Conservation (phyloP, 2,113 vertebrate genomes). For the Perca schrenkii region DNA sequence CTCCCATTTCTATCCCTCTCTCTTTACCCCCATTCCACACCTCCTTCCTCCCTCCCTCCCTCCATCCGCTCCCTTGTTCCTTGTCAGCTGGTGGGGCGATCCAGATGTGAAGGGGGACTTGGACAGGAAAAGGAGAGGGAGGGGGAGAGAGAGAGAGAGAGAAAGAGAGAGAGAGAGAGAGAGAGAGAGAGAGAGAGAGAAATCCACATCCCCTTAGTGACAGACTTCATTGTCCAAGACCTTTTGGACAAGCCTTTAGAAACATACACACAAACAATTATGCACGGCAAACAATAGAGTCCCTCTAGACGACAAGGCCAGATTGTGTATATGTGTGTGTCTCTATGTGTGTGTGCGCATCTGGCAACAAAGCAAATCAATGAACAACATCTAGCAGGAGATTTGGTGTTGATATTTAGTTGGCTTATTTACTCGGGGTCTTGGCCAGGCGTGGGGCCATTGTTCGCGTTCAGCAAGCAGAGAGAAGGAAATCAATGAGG, state of each 20-base stretch:
- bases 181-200: slow-evolving; percentile 50
- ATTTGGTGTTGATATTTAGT: slow-evolving; percentile 67
- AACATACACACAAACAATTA: slow-evolving; percentile 71
- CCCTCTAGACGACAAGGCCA: slow-evolving; percentile 63
- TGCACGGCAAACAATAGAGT: slow-evolving; percentile 71
- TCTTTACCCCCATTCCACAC: slow-evolving; percentile 18
- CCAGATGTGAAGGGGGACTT: slow-evolving; percentile 77
- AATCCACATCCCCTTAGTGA: slow-evolving; percentile 64
- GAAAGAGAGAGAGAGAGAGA: slow-evolving; percentile 46
- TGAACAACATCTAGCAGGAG: slow-evolving; percentile 65
- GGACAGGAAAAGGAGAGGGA: slow-evolving; percentile 62
- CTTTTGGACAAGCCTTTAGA: slow-evolving; percentile 59
- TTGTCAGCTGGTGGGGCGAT: slow-evolving; percentile 78
- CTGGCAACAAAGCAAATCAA: slow-evolving; percentile 67
- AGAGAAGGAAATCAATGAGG: slow-evolving; percentile 63
- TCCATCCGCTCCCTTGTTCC: slow-evolving; percentile 77
- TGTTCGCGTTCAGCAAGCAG: slow-evolving; percentile 62
- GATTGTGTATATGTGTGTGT: slow-evolving; percentile 26
- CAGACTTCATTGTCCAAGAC: slow-evolving; percentile 73
- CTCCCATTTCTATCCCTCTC: slow-evolving; percentile 52
- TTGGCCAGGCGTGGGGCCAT: slow-evolving; percentile 48
- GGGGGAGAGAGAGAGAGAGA: slow-evolving; percentile 23
- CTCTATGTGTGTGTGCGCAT: slow-evolving; percentile 31
- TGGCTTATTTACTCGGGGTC: slow-evolving; percentile 54
- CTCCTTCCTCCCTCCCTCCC: slow-evolving; percentile 56